phyloP scores from a whole-genome alignment of 2,113 vertebrate genomes.

The Syngnathus typhle region DNA sequence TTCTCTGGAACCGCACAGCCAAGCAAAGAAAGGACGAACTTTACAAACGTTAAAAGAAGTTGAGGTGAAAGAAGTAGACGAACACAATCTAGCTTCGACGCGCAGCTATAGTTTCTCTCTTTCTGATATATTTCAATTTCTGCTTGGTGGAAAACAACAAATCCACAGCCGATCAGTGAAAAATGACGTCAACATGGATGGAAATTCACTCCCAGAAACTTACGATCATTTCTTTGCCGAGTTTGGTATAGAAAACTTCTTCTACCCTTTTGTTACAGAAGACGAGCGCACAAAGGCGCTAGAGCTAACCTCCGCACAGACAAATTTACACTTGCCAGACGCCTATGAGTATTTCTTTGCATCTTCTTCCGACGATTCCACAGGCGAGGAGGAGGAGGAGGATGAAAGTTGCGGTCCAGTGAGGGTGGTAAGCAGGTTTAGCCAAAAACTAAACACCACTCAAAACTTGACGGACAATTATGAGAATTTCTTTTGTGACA shows the following conservation, averaged over 20 bases:
- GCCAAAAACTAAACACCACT: neutral
- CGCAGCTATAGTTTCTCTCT: constrained; percentile 55
- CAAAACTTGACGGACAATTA: constrained; percentile 64
- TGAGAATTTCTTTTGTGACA: constrained; percentile 70
- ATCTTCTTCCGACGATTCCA: constrained; percentile 60
- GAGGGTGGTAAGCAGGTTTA: constrained; percentile 55
- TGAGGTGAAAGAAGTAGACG: constrained; percentile 8
- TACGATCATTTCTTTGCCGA: constrained; percentile 87
- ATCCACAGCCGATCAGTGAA: constrained; percentile 17
- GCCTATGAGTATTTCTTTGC: constrained; percentile 85
- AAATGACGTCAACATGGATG: constrained; percentile 31
- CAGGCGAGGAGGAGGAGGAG: constrained; percentile 43
- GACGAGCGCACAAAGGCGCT: constrained; percentile 35
- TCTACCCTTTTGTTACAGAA: constrained; percentile 41
- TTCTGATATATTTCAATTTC: constrained; percentile 57
- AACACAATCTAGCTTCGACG: constrained; percentile 11
- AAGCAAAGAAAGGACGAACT: constrained; percentile 22
- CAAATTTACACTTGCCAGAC: constrained; percentile 73
- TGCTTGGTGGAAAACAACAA: constrained; percentile 54
- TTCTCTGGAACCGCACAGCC: constrained; percentile 12
- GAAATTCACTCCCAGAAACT: constrained; percentile 76
- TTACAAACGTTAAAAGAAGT: constrained; percentile 29
- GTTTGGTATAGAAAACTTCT: constrained; percentile 62
- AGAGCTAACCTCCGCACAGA: constrained; percentile 53
- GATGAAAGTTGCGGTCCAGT: constrained; percentile 30